These are phyloP conservation scores for Amphiura filiformis DNA, from an alignment of 35 echinoderm and acorn worm genomes.

Conservation along the genomic window DNA sequence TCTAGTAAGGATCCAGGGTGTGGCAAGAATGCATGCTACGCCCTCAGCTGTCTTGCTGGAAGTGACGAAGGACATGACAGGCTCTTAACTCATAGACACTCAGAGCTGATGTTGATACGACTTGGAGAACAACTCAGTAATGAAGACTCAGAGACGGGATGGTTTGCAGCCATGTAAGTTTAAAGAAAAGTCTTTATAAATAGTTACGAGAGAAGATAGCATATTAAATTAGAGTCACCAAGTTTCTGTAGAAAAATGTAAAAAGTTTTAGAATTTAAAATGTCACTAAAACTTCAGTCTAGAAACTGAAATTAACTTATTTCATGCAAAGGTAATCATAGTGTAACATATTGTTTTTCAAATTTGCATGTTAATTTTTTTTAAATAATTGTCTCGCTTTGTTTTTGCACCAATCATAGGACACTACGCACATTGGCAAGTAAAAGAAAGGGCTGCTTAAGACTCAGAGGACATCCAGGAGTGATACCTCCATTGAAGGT, in stretches of 20 bases:
- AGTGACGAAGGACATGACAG: conserved; percentile 68
- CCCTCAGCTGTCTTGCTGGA: conserved; percentile 87
- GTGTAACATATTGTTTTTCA: too few species aligned
- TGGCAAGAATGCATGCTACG: conserved; percentile 95
- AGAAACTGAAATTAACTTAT: too few species aligned
- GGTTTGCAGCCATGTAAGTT: conserved; percentile 98
- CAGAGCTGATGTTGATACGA: conserved; percentile 61
- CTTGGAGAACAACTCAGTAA: conserved; percentile 64
- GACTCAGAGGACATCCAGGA: conserved; percentile 66
- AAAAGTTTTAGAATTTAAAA: too few species aligned
- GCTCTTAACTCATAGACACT: conserved; percentile 62
- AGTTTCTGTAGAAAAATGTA: too few species aligned
- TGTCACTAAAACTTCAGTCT: too few species aligned
- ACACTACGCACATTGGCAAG: conserved; percentile 93
- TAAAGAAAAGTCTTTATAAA: neutral
- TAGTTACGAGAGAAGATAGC: too few species aligned
- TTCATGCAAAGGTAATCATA: too few species aligned
- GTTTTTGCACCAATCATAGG: conserved; percentile 57
- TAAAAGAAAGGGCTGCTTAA: conserved; percentile 72
- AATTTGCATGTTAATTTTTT: too few species aligned
- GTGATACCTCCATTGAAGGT: conserved; percentile 76
- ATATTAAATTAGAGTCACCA: too few species aligned
- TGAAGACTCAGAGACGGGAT: conserved; percentile 78
- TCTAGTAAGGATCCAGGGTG: conserved; percentile 86
- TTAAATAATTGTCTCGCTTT: neutral